Percentiles rank a stretch among this genome's conserved stretches.
Conservation (phyloP, 2,113 vertebrate species). For the human (Homo sapiens) region GRCh38 chr12:81546501-81547000, state of each 20-base stretch:
- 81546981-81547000: slow-evolving; percentile 60
- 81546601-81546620: not conserved
- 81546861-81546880: not conserved
- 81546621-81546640: not conserved
- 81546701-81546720: not conserved
- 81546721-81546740: not conserved
- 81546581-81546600: not conserved
- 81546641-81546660: not conserved
- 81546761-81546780: not conserved
- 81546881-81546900: not conserved
- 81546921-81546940: not conserved
- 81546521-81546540: not conserved
- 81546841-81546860: not conserved
- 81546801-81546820: not conserved
- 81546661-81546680: not conserved
- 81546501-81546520: not conserved
- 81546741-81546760: not conserved
- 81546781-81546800: not conserved
- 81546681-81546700: not conserved
- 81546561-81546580: not conserved
- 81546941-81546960: not conserved
- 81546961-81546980: slow-evolving; percentile 16
- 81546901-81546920: not conserved
- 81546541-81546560: slow-evolving; percentile 10
- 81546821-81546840: not conserved